Conservation (phyloP, 2,888 invertebrate species). For the Linnaemya tessellans region DNA sequence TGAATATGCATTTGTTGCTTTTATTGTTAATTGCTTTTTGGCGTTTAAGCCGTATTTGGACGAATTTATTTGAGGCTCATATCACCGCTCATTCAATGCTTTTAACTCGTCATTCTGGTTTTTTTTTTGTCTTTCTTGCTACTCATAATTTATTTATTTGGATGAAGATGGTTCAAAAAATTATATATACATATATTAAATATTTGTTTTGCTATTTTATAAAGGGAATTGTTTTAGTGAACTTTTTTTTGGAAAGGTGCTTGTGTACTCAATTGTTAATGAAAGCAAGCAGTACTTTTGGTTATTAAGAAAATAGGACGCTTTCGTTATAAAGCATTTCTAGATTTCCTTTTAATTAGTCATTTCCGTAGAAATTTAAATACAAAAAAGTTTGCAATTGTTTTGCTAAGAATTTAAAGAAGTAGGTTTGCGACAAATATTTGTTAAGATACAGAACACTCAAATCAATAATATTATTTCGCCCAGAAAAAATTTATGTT, state of each 20-base stretch:
- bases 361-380: neutral
- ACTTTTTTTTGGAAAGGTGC: neutral
- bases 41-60: constrained; percentile 56
- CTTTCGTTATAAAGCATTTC: constrained; percentile 17
- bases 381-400: neutral
- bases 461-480: too few relatives aligned
- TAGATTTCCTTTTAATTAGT: neutral
- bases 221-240: constrained; percentile 44
- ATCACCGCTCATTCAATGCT: constrained; percentile 20
- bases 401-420: too few relatives aligned
- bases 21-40: constrained; percentile 10
- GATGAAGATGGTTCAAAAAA: constrained; percentile 34
- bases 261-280: constrained; percentile 9
- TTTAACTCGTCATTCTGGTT: constrained; percentile 57
- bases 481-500: too few relatives aligned
- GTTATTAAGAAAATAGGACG: constrained; percentile 10
- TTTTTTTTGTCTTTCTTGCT: constrained; percentile 50
- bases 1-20: constrained; percentile 26
- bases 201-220: constrained; percentile 21
- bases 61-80: constrained; percentile 43
- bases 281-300: neutral
- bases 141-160: constrained; percentile 34
- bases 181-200: neutral
- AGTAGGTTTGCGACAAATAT: too few relatives aligned
- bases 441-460: too few relatives aligned